phyloP scores from a whole-genome alignment of 53 echinoderm and acorn worm genomes.

The Echinometra lucunter region DNA sequence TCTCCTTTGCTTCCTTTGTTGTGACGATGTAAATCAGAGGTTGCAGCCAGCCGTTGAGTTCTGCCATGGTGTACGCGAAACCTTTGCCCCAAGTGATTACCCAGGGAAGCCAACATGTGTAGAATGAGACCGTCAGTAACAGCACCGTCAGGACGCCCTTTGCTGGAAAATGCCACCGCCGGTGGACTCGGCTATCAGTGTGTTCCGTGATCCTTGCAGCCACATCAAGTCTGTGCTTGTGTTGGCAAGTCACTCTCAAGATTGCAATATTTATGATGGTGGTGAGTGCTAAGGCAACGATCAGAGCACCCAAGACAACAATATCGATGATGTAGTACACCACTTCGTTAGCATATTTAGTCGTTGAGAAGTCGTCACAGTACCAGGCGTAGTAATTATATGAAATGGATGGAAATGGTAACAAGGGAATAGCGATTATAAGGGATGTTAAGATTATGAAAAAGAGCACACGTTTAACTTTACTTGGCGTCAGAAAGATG shows the following conservation, averaged over 20 bases:
- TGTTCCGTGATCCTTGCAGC: background rate
- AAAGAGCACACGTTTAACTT: background rate
- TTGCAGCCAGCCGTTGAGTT: conserved; percentile 34
- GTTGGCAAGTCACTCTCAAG: background rate
- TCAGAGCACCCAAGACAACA: background rate
- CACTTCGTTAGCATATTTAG: background rate
- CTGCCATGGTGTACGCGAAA: background rate
- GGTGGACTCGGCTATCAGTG: background rate
- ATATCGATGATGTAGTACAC: background rate
- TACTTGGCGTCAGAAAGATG: background rate
- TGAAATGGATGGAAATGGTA: background rate
- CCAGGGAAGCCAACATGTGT: conserved; percentile 18
- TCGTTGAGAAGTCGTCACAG: background rate
- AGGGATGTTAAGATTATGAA: background rate
- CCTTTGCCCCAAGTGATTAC: background rate
- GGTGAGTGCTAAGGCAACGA: background rate
- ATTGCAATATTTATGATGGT: background rate
- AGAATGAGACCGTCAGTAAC: background rate
- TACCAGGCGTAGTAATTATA: background rate
- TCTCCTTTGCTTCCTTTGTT: conserved; percentile 39
- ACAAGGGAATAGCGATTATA: background rate
- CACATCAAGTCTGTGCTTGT: background rate
- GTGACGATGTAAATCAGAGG: conserved; percentile 1
- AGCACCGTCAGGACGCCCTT: conserved; percentile 14
- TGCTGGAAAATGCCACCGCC: background rate